Base-by-base conservation (phyloP, 1,140 invertebrate genomes). In the Papilio machaon region DNA sequence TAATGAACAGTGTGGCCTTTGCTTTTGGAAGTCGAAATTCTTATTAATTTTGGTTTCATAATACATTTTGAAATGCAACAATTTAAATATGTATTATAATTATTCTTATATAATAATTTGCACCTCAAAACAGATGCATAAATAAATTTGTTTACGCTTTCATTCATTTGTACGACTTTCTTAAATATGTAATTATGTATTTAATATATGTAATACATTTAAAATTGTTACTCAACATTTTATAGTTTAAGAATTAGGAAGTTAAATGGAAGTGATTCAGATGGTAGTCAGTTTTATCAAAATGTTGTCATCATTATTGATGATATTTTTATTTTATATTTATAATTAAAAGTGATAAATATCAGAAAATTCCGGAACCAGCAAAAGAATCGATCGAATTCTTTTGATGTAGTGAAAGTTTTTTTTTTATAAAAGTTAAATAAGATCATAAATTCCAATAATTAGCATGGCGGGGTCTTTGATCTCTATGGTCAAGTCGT, bases 61-160 rank as follows among this genome's bases (percentile, higher is more conserved):
- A 52, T 52, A 52, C 38, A 43, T 43, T 43, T 52, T 10, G 15
- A 52, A 52, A 8, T 52, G 15, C 49, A 52, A 13, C 49, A 52
- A 13, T 52, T 52, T 52, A 52, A 10, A 10, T 13, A 52, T 52
- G 10, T 52, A 30, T 30, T 30, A 70, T 70, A 70, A 70, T 70
- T 30, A 70, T 23, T 13, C 67, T 70, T 70, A 70, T 23, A 35
- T 70, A 70, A 70, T 70, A 30, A 30, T 30, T 70, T 35, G 19
- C 19, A 70, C 6, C 6, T 70, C 8, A 70, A 30, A 70, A 70
- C 30, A 70, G 38, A 23, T n/a, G 23, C 11, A 35, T 8, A 23
- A 35, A 70, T 23, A 70, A 70, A 70, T 70, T 70, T 70, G 23
- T 70, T 70, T 70, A 70, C 67, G 67, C 67, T 73, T 73, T 73